Evolutionary conservation across 2,113 vertebrate genomes (phyloP), one percentile per base, ranked within the genome.

Genomic region (Nothobranchius kuhntae): DNA sequence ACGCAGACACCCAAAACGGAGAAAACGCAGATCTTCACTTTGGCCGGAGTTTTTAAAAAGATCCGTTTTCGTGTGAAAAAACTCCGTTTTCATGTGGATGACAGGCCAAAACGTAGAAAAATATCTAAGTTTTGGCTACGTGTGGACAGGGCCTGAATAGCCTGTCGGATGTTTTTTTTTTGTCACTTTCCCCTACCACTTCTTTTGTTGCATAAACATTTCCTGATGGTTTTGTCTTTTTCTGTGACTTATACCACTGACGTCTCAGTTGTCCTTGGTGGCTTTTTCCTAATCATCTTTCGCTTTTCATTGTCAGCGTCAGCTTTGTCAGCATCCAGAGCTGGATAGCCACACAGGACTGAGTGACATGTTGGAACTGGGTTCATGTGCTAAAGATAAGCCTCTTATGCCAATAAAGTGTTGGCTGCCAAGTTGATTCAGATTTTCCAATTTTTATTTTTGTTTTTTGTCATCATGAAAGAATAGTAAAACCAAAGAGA

Each of bases 341-440:
- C 72, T 66, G 57, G 30, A 78, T 82, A 68, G 65, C 83, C 77
- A 73, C 66, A 65, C 64, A 56, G 53, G n/a, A 69, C 61, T 51
- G 79, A 82, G 68, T 80, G 54, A 79, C 77, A 74, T 9, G 9
- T 61, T 75, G 71, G 65, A 80, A 82, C 75, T 56, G 72, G 61
- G 65, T 71, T 78, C 72, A 79, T 85, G 87, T 87, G 71, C 89
- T 80, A 77, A 83, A 38, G 61, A 86, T 89, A 92, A 91, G 85
- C 86, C 65, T 79, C 86, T 92, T 92, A 91, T 46, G 9, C 62
- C 85, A 88, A 86, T 86, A 78, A 84, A 83, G 65, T 80, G 72
- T 72, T 76, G 40, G 47, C 73, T 58, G 75, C 68, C 71, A 75
- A 87, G 78, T 75, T 81, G 58, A 84, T 73, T 82, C 40, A 0